Evolutionary conservation across 2,797 vertebrate species (phyloP).

Genomic region (Sebastes aleutianus): DNA sequence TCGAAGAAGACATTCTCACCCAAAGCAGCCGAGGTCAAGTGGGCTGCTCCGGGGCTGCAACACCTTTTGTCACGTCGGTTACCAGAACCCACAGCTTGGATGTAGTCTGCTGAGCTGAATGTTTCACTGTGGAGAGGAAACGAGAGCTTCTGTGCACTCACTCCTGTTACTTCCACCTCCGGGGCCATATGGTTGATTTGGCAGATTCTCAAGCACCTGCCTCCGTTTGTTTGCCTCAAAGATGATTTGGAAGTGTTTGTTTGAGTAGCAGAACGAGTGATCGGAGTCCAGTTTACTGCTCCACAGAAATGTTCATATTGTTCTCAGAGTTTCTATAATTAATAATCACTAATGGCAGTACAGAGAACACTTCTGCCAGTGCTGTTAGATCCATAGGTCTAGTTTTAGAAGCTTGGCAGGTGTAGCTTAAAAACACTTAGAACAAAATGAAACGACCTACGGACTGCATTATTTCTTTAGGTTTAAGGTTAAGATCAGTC

Average conservation of each 20-base stretch:
- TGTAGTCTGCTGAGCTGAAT: slow-evolving; percentile 38
- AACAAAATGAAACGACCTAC: background rate
- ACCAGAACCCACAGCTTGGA: slow-evolving; percentile 53
- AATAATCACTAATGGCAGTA: background rate
- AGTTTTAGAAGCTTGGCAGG: background rate
- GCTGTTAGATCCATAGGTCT: background rate
- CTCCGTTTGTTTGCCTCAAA: slow-evolving; percentile 49
- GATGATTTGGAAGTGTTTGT: slow-evolving; percentile 12
- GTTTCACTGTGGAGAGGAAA: slow-evolving; percentile 27
- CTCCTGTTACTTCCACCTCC: slow-evolving; percentile 55
- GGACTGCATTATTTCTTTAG: background rate
- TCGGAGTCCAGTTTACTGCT: background rate
- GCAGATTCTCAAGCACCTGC: slow-evolving; percentile 63
- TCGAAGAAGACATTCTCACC: slow-evolving; percentile 47
- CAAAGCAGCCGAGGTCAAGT: slow-evolving; percentile 65
- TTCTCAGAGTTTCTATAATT: background rate
- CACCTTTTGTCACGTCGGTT: slow-evolving; percentile 60
- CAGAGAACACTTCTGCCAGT: background rate
- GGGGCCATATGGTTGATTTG: slow-evolving; percentile 63
- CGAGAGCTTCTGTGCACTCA: slow-evolving; percentile 32
- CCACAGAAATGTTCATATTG: background rate
- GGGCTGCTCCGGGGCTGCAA: slow-evolving; percentile 56
- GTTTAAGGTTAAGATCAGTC: background rate
- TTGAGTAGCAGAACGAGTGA: background rate
- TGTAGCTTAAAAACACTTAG: background rate